These are phyloP conservation scores for Thryonomys swinderianus DNA, from an alignment of 2,113 vertebrate species.

Conservation along the genomic window DNA sequence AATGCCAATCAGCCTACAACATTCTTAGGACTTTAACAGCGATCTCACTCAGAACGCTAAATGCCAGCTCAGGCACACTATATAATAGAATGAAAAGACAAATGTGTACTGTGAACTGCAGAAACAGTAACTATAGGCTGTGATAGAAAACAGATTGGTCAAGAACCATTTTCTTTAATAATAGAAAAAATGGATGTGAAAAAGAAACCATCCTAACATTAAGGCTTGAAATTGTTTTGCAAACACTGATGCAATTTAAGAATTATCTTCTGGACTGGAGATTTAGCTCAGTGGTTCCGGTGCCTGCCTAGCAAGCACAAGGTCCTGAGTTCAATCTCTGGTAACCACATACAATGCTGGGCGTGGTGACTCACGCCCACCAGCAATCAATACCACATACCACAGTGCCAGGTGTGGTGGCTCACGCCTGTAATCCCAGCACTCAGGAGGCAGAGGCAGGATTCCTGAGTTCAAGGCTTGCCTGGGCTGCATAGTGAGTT, in stretches of 20 bases:
- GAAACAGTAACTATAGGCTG: neutral
- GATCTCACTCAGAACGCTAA: neutral
- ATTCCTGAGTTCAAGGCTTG: too few relatives aligned
- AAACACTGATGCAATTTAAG: neutral
- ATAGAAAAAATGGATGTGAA: neutral
- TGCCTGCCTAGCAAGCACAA: too few relatives aligned
- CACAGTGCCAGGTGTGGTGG: too few relatives aligned
- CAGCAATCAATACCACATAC: too few relatives aligned
- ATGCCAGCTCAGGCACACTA: accelerated
- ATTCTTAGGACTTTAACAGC: neutral
- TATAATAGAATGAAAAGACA: neutral
- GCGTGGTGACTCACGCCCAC: too few relatives aligned
- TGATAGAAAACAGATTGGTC: neutral
- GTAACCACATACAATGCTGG: too few relatives aligned
- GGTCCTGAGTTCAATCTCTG: too few relatives aligned
- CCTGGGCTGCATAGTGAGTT: too few relatives aligned
- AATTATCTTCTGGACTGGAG: too few relatives aligned
- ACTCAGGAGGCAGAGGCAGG: too few relatives aligned
- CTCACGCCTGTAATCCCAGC: too few relatives aligned
- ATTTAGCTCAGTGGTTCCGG: too few relatives aligned
- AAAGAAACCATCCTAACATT: neutral
- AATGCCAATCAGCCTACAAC: neutral
- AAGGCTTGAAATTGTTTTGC: neutral
- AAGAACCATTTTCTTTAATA: neutral
- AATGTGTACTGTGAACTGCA: neutral